A percentile compares a stretch with the other conserved stretches of the same genome.
Conservation (phyloP, 2,888 invertebrate genomes). For the Lithophane socia region DNA sequence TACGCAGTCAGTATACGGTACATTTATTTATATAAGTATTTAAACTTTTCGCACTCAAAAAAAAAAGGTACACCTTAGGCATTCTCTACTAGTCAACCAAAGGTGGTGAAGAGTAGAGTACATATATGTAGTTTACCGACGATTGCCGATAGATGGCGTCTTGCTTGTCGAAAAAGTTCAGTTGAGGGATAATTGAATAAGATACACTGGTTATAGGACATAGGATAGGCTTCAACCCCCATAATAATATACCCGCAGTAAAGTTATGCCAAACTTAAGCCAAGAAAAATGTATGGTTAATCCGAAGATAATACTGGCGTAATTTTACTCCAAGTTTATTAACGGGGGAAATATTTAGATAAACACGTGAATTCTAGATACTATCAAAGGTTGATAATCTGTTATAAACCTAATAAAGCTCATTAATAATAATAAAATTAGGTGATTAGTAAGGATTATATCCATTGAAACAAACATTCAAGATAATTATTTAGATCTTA, state of each 20-base stretch:
- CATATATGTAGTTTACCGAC: too few species aligned
- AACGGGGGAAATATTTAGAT: neutral
- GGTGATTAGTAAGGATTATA: neutral
- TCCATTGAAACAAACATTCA: neutral
- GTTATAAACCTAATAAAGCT: neutral
- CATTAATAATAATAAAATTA: neutral
- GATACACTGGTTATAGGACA: neutral
- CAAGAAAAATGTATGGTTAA: neutral
- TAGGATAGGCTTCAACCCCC: neutral
- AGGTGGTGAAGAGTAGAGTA: too few species aligned
- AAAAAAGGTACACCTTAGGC: too few species aligned
- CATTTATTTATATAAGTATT: too few species aligned
- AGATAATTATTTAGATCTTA: neutral
- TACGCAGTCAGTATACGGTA: neutral
- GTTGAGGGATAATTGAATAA: neutral
- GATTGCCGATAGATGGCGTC: conserved; percentile 3
- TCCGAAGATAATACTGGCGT: neutral
- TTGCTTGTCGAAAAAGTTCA: neutral
- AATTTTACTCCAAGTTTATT: neutral
- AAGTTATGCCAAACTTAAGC: neutral
- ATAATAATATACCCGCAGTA: neutral
- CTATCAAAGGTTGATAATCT: neutral
- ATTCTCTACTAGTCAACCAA: too few species aligned
- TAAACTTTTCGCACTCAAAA: too few species aligned
- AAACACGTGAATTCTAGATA: neutral